Base-by-base conservation (phyloP, 2,888 invertebrate genomes). In the Melanostoma mellinum region DNA sequence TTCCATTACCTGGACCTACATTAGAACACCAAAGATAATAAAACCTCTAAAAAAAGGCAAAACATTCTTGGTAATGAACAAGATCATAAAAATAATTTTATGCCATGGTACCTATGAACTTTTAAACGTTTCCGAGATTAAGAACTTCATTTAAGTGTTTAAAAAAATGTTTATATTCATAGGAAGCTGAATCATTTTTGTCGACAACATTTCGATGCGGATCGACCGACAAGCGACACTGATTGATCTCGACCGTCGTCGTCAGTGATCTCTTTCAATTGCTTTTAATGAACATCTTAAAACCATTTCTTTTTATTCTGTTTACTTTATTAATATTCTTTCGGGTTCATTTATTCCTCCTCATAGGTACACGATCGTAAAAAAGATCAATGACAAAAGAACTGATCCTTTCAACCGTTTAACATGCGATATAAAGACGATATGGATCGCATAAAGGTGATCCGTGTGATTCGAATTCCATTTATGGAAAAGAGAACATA, bases 261-360 rank as follows among this genome's bases (percentile, higher is more conserved):
- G 69, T 40, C 50, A 42, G 60, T 44, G 55, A 77, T 63, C 42
- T 8, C 38, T 44, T 36, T 46, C 55, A 58, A 65, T 69, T 68
- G 44, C 67, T 55, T 69, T 36, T 36, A 42, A 36, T 58, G 36
- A 52, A 68, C 52, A 65, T 53, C 60, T 73, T 67, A 20, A 73
- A 72, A 53, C 30, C 44, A 10, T 63, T 38, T 42, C 44, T 38
- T 42, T 4, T 42, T 20, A 20, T 8, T 30, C 3, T 78, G 69
- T 82, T 82, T 82, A 82, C 53, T 74, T 73, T 82, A 58, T 78
- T 63, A 63, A 78, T 74, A 52, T 52, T 69, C 42, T 44, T 32
- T 35, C 56, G 32, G 20, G 1, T 46, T 9, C 35, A 10, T 65
- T 52, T 50, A 71, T 44, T 75, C 72, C 61, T 36, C 46, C 30